Evolutionary conservation across 2,888 invertebrate species (phyloP).

Genomic region (Andrena chrysosceles): DNA sequence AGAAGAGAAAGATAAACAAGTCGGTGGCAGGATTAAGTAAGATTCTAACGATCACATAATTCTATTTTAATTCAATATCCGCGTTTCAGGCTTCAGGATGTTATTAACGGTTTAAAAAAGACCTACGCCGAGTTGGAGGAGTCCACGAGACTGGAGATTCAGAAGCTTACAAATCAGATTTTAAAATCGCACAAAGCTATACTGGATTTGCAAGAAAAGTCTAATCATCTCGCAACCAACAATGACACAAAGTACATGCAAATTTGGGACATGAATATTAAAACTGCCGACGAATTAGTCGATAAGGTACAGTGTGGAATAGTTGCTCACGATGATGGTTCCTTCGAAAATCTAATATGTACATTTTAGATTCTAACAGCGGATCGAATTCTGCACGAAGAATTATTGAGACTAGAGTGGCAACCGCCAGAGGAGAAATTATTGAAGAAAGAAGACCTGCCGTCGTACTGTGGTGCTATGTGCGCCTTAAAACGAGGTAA

Average conservation of each 20-base stretch:
- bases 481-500: slow-evolving; percentile 74
- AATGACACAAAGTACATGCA: slow-evolving; percentile 89
- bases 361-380: slow-evolving; percentile 85
- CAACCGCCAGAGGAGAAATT: slow-evolving; percentile 83
- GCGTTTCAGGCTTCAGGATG: slow-evolving; percentile 87
- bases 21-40: slow-evolving; percentile 64
- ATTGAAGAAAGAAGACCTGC: slow-evolving; percentile 84
- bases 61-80: not conserved
- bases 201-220: slow-evolving; percentile 90
- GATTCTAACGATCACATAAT: not conserved
- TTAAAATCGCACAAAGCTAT: slow-evolving; percentile 89
- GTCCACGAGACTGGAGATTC: slow-evolving; percentile 88
- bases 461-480: slow-evolving; percentile 83
- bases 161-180: slow-evolving; percentile 90
- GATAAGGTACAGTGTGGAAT: slow-evolving; percentile 80
- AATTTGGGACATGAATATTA: slow-evolving; percentile 88
- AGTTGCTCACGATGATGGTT: not conserved
- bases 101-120: slow-evolving; percentile 88
- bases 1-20: slow-evolving; percentile 91
- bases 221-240: slow-evolving; percentile 87
- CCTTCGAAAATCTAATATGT: not conserved
- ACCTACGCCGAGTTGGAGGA: slow-evolving; percentile 89
- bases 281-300: slow-evolving; percentile 85
- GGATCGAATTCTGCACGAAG: slow-evolving; percentile 88
- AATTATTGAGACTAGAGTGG: slow-evolving; percentile 88